Conservation (phyloP, 2,888 invertebrate species). For the Augiades crinisus region DNA sequence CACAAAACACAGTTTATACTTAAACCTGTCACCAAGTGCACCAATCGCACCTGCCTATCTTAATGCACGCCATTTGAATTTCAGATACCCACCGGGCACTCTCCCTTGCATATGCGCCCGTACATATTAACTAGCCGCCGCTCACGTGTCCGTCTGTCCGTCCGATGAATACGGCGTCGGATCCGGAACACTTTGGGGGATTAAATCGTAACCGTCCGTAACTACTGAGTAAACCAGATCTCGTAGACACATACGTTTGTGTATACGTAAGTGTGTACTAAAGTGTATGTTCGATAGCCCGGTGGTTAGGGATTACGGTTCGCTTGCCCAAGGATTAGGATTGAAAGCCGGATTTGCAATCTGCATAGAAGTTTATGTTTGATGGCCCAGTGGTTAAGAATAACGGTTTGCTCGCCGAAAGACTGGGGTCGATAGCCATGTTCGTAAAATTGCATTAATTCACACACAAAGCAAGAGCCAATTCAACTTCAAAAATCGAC, state of each 20-base stretch:
- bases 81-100: conserved; percentile 1
- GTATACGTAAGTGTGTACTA: background rate
- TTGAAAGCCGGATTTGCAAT: no score
- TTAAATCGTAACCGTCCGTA: background rate
- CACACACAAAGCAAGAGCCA: no score
- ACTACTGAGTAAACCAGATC: background rate
- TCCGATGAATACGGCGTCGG: background rate
- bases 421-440: no score
- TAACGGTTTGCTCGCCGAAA: no score
- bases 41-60: conserved; percentile 9
- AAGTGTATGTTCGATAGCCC: no score
- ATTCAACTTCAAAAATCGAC: no score
- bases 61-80: conserved; percentile 12
- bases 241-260: background rate
- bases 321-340: no score
- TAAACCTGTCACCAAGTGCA: background rate
- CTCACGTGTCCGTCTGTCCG: background rate
- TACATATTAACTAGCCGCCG: background rate
- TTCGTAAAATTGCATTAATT: no score
- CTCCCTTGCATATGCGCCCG: conserved; percentile 2
- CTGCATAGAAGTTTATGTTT: no score
- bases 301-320: no score
- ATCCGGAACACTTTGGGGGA: background rate
- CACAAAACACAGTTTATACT: background rate
- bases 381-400: no score